Conservation (phyloP, 1,140 invertebrate species). For the Stegodyphus dumicola region DNA sequence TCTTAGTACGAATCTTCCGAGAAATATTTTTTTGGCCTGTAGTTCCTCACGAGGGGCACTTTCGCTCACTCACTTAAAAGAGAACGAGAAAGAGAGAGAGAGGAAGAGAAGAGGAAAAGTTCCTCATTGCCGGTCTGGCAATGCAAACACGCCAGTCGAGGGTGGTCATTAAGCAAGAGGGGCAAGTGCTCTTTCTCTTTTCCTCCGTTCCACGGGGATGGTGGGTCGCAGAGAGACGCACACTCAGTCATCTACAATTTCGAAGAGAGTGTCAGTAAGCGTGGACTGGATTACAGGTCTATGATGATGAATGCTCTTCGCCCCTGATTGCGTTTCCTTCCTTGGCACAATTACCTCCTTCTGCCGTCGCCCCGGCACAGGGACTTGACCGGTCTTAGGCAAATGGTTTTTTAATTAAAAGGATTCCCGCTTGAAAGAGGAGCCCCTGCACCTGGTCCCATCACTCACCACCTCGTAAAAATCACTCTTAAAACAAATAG, state of each 20-base stretch:
- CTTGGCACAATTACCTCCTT: constrained; percentile 35
- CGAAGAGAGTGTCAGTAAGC: constrained; percentile 36
- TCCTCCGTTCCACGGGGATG: background rate
- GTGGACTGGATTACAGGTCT: constrained; percentile 50
- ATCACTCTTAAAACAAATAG: constrained; percentile 31
- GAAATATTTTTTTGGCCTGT: too few species aligned
- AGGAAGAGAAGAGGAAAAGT: constrained; percentile 11
- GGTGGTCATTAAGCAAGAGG: constrained; percentile 47
- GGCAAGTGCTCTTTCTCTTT: background rate
- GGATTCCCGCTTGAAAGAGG: constrained; percentile 7
- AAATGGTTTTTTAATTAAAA: constrained; percentile 62
- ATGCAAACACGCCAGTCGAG: constrained; percentile 37
- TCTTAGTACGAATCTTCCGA: too few species aligned
- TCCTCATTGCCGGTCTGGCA: constrained; percentile 42
- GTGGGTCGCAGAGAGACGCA: background rate
- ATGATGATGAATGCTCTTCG: constrained; percentile 50
- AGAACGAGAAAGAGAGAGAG: too few species aligned
- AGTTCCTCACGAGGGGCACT: background rate
- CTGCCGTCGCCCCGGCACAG: background rate
- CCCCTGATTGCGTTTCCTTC: constrained; percentile 20
- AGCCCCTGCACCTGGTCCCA: constrained; percentile 18
- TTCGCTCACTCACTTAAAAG: constrained; percentile 12
- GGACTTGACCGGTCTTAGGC: constrained; percentile 44
- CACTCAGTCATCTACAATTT: constrained; percentile 61
- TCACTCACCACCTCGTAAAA: constrained; percentile 33